Conservation (phyloP, 1,140 invertebrate species). For the Drosophila seguyi region DNA sequence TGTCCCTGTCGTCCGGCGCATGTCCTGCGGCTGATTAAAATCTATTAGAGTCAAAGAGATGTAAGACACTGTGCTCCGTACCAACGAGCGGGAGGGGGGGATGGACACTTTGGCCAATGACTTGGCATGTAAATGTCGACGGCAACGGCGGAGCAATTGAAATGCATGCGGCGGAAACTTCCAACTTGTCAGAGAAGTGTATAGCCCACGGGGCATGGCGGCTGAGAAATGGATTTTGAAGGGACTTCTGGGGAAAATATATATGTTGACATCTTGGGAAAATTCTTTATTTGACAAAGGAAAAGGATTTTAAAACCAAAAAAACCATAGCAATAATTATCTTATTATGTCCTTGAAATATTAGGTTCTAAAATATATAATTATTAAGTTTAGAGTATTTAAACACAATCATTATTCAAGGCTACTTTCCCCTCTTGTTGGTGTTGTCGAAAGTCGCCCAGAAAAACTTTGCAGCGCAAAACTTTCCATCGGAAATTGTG, state of each 20-base stretch:
- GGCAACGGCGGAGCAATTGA: conserved; percentile 61
- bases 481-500: conserved; percentile 78
- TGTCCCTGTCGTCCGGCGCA: conserved; percentile 61
- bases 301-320: neutral
- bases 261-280: neutral
- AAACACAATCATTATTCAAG: neutral
- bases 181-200: conserved; percentile 54
- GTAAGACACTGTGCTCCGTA: conserved; percentile 62
- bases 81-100: neutral
- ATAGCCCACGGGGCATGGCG: conserved; percentile 26
- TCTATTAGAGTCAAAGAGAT: conserved; percentile 84
- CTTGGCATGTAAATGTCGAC: conserved; percentile 80
- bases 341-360: neutral
- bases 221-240: neutral
- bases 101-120: conserved; percentile 57
- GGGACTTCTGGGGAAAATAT: too few relatives aligned
- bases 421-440: conserved; percentile 23
- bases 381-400: conserved; percentile 19
- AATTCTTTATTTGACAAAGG: neutral
- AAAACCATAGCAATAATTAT: neutral
- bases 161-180: conserved; percentile 73
- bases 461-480: conserved; percentile 71
- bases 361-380: neutral
- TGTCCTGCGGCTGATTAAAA: conserved; percentile 84
- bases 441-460: conserved; percentile 74